Evolutionary conservation across 2,113 vertebrate species (phyloP), one percentile per base, ranked within the genome.

Genomic region (Ciconia stormi): DNA sequence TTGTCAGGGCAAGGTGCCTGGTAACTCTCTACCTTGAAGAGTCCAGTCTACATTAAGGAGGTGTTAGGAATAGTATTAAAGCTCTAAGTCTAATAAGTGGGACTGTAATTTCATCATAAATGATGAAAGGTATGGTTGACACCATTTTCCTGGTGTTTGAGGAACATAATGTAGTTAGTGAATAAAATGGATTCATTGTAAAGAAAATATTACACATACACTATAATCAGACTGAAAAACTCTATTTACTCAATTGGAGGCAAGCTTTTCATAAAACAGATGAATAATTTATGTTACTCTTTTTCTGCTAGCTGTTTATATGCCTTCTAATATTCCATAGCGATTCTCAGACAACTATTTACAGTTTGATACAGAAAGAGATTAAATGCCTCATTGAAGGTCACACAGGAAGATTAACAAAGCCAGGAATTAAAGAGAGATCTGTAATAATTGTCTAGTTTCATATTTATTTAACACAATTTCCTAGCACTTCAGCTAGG

Each of bases 241-340:
- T 92, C 71, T 93, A 17, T 96, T 96, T 95, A 73, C 67, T 94
- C 89, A 94, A 69, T 42, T 86, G 85, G 59, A 94, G 21, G 42
- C 67, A 91, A 88, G 50, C 27, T 95, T 96, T 96, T 93, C 29
- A 83, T 86, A 92, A 81, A 86, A 38, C 30, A 89, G 52, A 70
- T 92, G 53, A 93, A 90, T 95, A 92, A 94, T 94, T 93, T 87
- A 93, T 88, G 53, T 86, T 71, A 77, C 30, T 71, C 44, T 93
- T 30, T 78, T 95, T 63, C 61, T 95, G 27, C 49, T 93, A 50
- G 86, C 63, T 87, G 32, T 80, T 94, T 49, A 36, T 79, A 16
- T 89, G 63, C 56, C 69, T 84, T 74, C n/a, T 67, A 58, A n/a
- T 81, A 56, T 74, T 73, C 61, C 44, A 25, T 5, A 76, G 84